Evolutionary conservation across 2,113 vertebrate genomes (phyloP).

Genomic region (Bos indicus): DNA sequence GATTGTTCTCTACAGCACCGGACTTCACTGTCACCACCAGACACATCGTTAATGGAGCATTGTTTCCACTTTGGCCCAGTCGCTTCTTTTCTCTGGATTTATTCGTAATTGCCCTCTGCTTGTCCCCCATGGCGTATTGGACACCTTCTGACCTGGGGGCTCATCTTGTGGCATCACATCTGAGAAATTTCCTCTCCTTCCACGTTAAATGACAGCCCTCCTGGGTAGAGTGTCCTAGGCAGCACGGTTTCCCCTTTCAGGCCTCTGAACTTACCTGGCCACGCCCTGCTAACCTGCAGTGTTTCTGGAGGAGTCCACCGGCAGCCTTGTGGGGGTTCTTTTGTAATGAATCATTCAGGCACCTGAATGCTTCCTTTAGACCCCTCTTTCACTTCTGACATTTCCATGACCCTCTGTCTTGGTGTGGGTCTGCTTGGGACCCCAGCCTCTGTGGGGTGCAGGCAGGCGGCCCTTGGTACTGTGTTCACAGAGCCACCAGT

Average conservation of each 20-base stretch:
- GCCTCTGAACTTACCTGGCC: neutral
- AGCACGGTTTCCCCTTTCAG: neutral
- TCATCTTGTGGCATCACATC: neutral
- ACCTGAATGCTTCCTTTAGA: neutral
- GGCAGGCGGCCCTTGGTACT: neutral
- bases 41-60: fast-evolving
- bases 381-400: neutral
- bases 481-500: neutral
- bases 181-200: neutral
- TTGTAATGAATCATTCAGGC: neutral
- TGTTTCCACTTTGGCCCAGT: neutral
- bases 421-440: neutral
- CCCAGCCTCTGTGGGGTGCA: neutral
- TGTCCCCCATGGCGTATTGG: fast-evolving
- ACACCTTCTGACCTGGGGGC: neutral
- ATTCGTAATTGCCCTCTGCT: neutral
- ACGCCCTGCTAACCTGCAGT: neutral
- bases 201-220: neutral
- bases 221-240: neutral
- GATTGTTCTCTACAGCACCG: neutral
- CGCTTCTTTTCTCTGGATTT: neutral
- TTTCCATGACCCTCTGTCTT: neutral
- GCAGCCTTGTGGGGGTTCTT: neutral
- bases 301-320: neutral
- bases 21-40: neutral